Base-by-base conservation (phyloP, 2,113 vertebrate genomes). In the Seriola rivoliana region DNA sequence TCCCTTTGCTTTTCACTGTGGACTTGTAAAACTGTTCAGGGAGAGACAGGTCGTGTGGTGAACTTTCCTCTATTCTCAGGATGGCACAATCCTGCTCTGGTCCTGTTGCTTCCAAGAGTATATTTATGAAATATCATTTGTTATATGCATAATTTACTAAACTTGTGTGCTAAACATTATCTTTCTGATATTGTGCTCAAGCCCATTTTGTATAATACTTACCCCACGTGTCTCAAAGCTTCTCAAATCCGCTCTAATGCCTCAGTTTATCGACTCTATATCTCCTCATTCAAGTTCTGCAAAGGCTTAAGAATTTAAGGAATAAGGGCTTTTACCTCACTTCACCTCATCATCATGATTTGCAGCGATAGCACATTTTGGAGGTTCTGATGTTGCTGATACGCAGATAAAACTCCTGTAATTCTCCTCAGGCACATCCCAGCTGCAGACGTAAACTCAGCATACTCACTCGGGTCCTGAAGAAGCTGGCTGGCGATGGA, bases 401-500 rank as follows among this genome's bases (percentile, higher is more conserved):
- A 25, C 10, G n/a, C 54, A 62, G 12, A 58, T 58, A 14, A 0
- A 65, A 29, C 13, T 32, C 14, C 16, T 29, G 19, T 34, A 5
- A 25, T 32, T 80, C 65, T 57, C 25, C 12, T 48, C 10, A 29
- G 59, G 21, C 16, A 8, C 36, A 44, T 77, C 29, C 21, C 29
- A n/a, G 29, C 60, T n/a, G 19, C 25, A 21, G 52, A 65, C 16
- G 16, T 12, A 29, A 29, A 29, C 29, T 29, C 29, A 29, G 29
- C 29, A 16, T 81, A 96, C 97, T 97, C 90, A 99, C 98, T 96
- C 52, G 98, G 98, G 93, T 99, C 97, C 92, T 98, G 98, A 70
- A 99, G 95, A 21, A 99, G 95, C 87, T 99, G 97, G 62, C 96
- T 95, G 84, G 97, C 97, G 0, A 99, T 97, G 75, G 98, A 98